Evolutionary conservation across 2,797 vertebrate genomes (phyloP).

Genomic region (Carcharodon carcharias): DNA sequence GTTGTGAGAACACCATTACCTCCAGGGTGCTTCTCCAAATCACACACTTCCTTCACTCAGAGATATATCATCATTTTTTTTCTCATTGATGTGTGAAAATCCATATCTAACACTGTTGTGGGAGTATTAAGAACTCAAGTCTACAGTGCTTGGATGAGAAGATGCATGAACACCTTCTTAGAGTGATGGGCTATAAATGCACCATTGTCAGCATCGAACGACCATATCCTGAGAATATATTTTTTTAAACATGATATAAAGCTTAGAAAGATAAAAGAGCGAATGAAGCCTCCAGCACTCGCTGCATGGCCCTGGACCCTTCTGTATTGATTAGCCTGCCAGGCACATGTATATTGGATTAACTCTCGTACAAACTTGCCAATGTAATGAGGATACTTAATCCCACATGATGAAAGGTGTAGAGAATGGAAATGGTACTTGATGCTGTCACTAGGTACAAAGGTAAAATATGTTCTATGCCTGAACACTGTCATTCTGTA

Average conservation of each 20-base stretch:
- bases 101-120: background rate
- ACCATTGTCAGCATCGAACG: background rate
- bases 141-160: background rate
- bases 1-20: background rate
- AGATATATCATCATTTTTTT: background rate
- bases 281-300: background rate
- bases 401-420: background rate
- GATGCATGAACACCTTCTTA: background rate
- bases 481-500: background rate
- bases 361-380: background rate
- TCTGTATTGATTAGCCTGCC: background rate
- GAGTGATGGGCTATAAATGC: background rate
- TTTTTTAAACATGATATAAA: background rate
- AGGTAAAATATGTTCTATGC: conserved; percentile 4
- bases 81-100: background rate
- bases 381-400: background rate
- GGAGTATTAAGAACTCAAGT: background rate
- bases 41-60: background rate
- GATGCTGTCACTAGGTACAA: background rate
- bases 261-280: background rate
- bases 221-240: background rate
- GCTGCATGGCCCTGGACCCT: background rate
- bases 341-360: background rate
- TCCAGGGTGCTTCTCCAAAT: background rate
- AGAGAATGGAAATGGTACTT: background rate